These are phyloP conservation scores for Elephantulus edwardii DNA, from an alignment of 2,113 vertebrate genomes.

Conservation along the genomic window DNA sequence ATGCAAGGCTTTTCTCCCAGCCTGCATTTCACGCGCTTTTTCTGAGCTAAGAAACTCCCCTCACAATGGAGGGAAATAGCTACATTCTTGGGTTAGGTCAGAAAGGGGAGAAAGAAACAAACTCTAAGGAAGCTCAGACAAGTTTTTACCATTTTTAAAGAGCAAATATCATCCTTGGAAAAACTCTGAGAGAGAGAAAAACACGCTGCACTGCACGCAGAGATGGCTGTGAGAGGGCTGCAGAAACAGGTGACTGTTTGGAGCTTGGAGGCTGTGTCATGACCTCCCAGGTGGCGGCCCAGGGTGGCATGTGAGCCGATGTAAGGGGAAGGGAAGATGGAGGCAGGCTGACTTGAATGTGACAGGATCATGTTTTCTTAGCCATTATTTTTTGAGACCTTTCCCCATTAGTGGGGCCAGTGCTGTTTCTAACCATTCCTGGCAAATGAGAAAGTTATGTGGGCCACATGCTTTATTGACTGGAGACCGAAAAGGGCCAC, in stretches of 20 bases:
- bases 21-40: background rate
- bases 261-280: background rate
- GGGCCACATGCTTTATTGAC: constrained; percentile 56
- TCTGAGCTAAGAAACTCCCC: background rate
- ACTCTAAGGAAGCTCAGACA: constrained; percentile 14
- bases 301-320: fast-evolving
- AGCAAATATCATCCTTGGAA: background rate
- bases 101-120: background rate
- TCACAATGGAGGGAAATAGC: constrained; percentile 11
- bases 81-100: background rate
- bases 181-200: background rate
- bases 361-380: background rate
- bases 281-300: too few species aligned
- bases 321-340: background rate
- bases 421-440: constrained; percentile 35
- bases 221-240: background rate
- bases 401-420: background rate
- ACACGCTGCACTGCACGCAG: background rate
- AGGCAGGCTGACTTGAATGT: background rate
- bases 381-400: background rate
- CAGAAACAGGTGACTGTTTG: background rate
- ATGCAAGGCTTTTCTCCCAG: background rate
- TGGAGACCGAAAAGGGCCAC: constrained; percentile 57
- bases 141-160: background rate
- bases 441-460: constrained; percentile 43